Conservation (phyloP, 2,888 invertebrate genomes). For the Lithophane semibrunnea region DNA sequence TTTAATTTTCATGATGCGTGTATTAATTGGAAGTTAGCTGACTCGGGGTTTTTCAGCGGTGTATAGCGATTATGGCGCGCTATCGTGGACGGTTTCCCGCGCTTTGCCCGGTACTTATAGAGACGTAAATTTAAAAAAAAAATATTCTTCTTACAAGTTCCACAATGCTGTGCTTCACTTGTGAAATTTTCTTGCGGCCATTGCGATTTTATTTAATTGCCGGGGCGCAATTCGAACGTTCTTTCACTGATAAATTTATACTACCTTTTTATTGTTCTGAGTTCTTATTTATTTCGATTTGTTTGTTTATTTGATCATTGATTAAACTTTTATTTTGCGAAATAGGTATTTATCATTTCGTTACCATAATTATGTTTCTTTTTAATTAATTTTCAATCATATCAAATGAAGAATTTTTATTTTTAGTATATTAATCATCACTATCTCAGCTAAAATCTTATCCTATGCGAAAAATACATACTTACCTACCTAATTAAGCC, state of each 20-base stretch:
- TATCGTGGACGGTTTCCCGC: constrained; percentile 19
- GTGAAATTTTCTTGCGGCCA: constrained; percentile 7
- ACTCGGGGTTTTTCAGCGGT: constrained; percentile 10
- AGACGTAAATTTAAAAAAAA: constrained; percentile 5
- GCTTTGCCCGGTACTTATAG: constrained; percentile 7
- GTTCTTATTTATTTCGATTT: neutral
- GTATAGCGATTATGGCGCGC: neutral
- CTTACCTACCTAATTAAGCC: neutral
- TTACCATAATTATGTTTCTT: neutral
- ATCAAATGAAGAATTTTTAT: neutral
- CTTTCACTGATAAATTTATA: neutral
- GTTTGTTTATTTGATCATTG: neutral
- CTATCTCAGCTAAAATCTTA: neutral
- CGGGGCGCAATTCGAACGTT: constrained; percentile 39
- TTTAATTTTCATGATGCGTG: constrained; percentile 10
- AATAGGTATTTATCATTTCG: neutral
- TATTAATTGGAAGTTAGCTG: constrained; percentile 16
- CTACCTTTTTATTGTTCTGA: neutral
- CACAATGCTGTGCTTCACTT: constrained; percentile 33
- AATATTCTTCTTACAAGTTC: neutral
- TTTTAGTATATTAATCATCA: neutral
- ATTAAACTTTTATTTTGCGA: neutral
- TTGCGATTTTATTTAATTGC: constrained; percentile 45
- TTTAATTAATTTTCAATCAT: neutral
- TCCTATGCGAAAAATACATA: neutral